Evolutionary conservation across 2,113 vertebrate genomes (phyloP), one percentile per base, ranked within the genome.

Genomic region (Halcyon senegalensis): DNA sequence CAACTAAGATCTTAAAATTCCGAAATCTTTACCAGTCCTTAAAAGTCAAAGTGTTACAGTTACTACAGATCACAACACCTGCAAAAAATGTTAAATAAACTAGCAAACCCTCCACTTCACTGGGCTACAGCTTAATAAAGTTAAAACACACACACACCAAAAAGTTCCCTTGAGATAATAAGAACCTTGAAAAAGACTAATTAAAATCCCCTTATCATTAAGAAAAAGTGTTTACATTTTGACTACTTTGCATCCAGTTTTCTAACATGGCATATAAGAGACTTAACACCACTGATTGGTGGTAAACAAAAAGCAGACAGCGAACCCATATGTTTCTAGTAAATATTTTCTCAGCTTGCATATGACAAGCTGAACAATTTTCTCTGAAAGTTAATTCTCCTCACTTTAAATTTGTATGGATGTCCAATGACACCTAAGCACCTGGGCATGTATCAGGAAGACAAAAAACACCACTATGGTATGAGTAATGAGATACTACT

Each of bases 131-230:
- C 66, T 94, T 96, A 85, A 62, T 92, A 93, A 92, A 95, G 87
- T 69, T 60, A 92, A 85, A 69, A 85, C 80, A 77, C 80, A 74
- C 11, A 87, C 59, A 77, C 76, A 88, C 73, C 51, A 91, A 84
- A 92, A 96, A 80, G 62, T 83, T 92, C 64, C 91, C 53, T 94
- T 95, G 94, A 97, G 93, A 97, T 92, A 89, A 37, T 56, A 83
- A 94, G 92, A 97, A 91, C 35, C 79, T 91, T 67, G 33, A 93
- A 94, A 93, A 94, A 95, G 81, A 96, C 78, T 94, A 97, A 94
- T 87, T 80, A 58, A 89, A 94, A 97, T 35, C 87, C 84, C 93
- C 84, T 66, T 60, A 88, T 56, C 39, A 63, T 84, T 89, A 88
- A 87, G 88, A 96, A 89, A 78, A 86, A 75, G 80, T 53, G 53